Evolutionary conservation across 2,888 invertebrate species (phyloP).

Genomic region (Miltochrista miniata): DNA sequence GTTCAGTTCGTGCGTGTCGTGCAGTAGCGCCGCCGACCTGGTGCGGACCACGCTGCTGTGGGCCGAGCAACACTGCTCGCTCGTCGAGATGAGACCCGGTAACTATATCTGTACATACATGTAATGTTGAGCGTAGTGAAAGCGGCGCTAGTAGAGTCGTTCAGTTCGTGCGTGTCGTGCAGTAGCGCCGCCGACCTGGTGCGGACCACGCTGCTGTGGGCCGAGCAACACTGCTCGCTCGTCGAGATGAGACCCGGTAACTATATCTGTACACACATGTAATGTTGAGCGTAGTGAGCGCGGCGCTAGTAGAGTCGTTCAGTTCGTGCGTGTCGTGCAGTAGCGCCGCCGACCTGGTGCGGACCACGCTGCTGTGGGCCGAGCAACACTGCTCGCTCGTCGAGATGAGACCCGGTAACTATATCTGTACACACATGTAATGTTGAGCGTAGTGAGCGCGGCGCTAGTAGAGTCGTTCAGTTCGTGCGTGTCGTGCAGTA

Average conservation of each 20-base stretch:
- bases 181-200: conserved; percentile 94
- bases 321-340: conserved; percentile 96
- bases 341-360: conserved; percentile 93
- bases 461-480: conserved; percentile 96
- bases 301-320: conserved; percentile 95
- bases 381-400: conserved; percentile 98
- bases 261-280: too few species aligned
- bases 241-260: conserved; percentile 96
- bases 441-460: conserved; percentile 96
- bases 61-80: conserved; percentile 98
- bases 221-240: conserved; percentile 98
- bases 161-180: conserved; percentile 95
- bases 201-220: conserved; percentile 96
- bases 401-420: conserved; percentile 94
- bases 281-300: conserved; percentile 96
- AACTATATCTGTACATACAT: conserved; percentile 42
- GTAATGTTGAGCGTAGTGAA: conserved; percentile 97
- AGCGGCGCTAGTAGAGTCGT: conserved; percentile 94
- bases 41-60: conserved; percentile 96
- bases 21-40: conserved; percentile 93
- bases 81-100: conserved; percentile 97
- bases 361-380: conserved; percentile 96
- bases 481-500: conserved; percentile 95
- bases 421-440: too few species aligned
- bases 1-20: conserved; percentile 96